These are phyloP conservation scores for Turdus rufiventris DNA, from an alignment of 2,113 vertebrate genomes.

Conservation along the genomic window DNA sequence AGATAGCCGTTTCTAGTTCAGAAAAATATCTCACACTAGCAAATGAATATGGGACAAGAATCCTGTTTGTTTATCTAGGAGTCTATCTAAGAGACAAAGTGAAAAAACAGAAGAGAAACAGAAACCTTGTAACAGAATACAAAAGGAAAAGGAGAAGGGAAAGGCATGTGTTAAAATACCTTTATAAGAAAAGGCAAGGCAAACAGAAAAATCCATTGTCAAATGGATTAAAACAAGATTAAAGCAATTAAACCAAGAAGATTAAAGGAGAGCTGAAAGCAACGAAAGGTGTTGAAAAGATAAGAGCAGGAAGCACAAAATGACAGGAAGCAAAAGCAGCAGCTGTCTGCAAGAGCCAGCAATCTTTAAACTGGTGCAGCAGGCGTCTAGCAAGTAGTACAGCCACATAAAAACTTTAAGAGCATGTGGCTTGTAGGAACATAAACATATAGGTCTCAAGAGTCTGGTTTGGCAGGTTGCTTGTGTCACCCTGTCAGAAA, in stretches of 20 bases:
- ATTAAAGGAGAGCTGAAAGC: background rate
- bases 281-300: background rate
- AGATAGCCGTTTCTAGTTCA: background rate
- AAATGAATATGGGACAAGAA: background rate
- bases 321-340: background rate
- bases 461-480: background rate
- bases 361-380: background rate
- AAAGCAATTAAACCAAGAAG: background rate
- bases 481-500: background rate
- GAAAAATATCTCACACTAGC: background rate
- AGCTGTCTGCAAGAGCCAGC: background rate
- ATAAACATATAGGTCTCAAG: background rate
- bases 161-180: background rate
- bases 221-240: background rate
- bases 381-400: background rate
- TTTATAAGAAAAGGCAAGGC: background rate
- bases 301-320: background rate
- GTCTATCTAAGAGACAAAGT: background rate
- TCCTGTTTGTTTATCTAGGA: background rate
- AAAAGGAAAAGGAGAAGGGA: background rate
- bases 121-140: background rate
- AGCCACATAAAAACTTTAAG: background rate
- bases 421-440: background rate
- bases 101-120: background rate
- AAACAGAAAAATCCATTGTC: background rate